Evolutionary conservation across 2,888 invertebrate genomes (phyloP), one percentile per base, ranked within the genome.

Genomic region (Lissocephala sabroskyi): DNA sequence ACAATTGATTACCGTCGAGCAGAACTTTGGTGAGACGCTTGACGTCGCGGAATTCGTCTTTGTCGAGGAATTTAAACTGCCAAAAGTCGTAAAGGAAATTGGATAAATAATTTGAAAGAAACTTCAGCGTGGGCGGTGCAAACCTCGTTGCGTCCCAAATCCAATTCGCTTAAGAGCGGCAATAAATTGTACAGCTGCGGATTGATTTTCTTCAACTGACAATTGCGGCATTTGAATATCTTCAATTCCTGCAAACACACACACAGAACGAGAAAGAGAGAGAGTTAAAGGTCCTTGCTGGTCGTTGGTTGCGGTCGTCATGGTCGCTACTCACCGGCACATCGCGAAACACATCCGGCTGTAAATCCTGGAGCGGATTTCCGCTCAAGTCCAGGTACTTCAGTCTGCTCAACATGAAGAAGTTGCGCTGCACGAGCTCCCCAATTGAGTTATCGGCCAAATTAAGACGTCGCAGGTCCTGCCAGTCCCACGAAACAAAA

Each of bases 271-370:
- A 13, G 10, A 45, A 40, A 18, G n/a, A 11, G n/a, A n/a, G n/a
- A n/a, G 40, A 50, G 19, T 14, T 6, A 33, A n/a, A 36, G 3
- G 32, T 10, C 10, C 7, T 16, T 11, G 11, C 52, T 40, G 40
- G 52, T 57, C 53, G 56, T 59, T 19, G 49, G 39, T 43, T n/a
- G 32, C 26, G 32, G 30, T 11, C 7, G 28, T 29, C 17, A 2
- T 10, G 36, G 26, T 18, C 41, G 45, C 19, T 55, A 78, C 87
- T 86, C 81, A 89, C 88, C 83, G 87, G 86, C 62, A 89, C 86
- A 84, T 92, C 92, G 79, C 91, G 91, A 83, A 92, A 92, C 40
- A 91, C 91, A 84, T 93, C 93, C 7, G 93, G 92, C 75, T 90
- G 89, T 51, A 94, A 86, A 77, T 93, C 91, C 42, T 87, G 85